A percentile compares a stretch with the other conserved stretches of the same genome.
Evolutionary conservation across 2,888 invertebrate species (phyloP).

Genomic region (Polyploca ridens): DNA sequence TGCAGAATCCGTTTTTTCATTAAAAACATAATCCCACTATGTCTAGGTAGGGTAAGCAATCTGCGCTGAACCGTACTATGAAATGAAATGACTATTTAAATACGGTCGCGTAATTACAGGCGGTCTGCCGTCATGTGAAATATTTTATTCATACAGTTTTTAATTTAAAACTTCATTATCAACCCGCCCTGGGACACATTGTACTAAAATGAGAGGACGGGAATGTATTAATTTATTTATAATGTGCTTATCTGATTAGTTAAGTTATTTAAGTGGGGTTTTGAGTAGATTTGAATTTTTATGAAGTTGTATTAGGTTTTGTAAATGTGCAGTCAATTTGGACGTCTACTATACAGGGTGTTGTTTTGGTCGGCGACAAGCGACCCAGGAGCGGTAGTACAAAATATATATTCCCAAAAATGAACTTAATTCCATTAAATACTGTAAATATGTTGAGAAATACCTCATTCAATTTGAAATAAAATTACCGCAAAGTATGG

Average conservation of each 20-base stretch:
- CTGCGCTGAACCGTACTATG: neutral
- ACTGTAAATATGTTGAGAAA: too few species aligned
- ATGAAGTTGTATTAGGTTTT: neutral
- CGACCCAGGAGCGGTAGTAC: too few species aligned
- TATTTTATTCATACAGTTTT: constrained; percentile 43
- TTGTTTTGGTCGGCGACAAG: too few species aligned
- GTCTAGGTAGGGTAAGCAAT: neutral
- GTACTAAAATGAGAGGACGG: constrained; percentile 4
- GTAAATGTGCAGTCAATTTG: neutral
- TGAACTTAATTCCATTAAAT: too few species aligned
- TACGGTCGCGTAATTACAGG: constrained; percentile 20
- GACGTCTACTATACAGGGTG: too few species aligned
- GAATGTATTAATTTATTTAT: constrained; percentile 3
- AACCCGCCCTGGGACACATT: constrained; percentile 17
- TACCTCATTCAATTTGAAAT: too few species aligned
- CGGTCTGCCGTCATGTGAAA: constrained; percentile 20
- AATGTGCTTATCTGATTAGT: constrained; percentile 2
- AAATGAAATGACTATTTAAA: constrained; percentile 12
- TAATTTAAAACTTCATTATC: constrained; percentile 49
- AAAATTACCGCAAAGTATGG: too few species aligned
- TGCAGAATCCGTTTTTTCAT: neutral
- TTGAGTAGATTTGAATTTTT: neutral
- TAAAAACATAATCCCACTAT: neutral
- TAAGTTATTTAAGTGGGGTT: constrained; percentile 1
- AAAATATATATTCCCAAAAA: too few species aligned